Evolutionary conservation across 37 sponge, comb jelly and placozoan species (phyloP), one percentile per base, ranked within the genome.

Genomic region (Haliclona indistincta): DNA sequence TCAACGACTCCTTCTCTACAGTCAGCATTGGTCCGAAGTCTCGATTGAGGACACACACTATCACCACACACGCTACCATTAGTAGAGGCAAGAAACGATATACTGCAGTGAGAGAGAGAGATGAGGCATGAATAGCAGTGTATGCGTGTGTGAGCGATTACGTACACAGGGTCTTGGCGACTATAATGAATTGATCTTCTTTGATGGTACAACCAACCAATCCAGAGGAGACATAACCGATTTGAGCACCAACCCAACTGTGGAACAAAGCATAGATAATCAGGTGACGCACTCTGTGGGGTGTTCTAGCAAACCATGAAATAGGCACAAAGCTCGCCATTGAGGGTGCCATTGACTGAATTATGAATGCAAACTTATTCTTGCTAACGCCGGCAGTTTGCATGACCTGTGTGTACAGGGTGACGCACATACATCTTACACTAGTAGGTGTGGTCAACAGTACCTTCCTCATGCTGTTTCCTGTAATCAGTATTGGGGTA

Each of bases 241-340:
- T 43, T 23, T 82, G 49, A 34, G 73, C 83, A 5, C 83, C 83
- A 67, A 82, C 67, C 83, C 83, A 82, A 70, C 83, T 82, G 47
- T 20, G 70, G 30, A 41, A 29, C 37, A 19, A 2, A 28, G 2
- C 38, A 26, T 55, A 32, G 62, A n/a, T n/a, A n/a, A n/a, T n/a
- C n/a, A n/a, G n/a, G n/a, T n/a, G n/a, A n/a, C n/a, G n/a, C n/a
- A n/a, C n/a, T n/a, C n/a, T n/a, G n/a, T n/a, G n/a, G n/a, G n/a
- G n/a, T n/a, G n/a, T 11, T 11, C 11, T 22, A 38, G 43, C 32
- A 7, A 49, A 82, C 83, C 83, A 73, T 32, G 83, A 82, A 30
- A 82, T 67, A 53, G 83, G 83, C 40, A 74, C 58, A 2, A 74
- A 34, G 45, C 75, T 82, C 20, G 83, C 55, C 15, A 82, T 19